A percentile compares a stretch with the other conserved stretches of the same genome.
These are phyloP conservation scores for Rhorus exstirpatorius DNA, from an alignment of 2,888 invertebrate species.

Conservation along the genomic window DNA sequence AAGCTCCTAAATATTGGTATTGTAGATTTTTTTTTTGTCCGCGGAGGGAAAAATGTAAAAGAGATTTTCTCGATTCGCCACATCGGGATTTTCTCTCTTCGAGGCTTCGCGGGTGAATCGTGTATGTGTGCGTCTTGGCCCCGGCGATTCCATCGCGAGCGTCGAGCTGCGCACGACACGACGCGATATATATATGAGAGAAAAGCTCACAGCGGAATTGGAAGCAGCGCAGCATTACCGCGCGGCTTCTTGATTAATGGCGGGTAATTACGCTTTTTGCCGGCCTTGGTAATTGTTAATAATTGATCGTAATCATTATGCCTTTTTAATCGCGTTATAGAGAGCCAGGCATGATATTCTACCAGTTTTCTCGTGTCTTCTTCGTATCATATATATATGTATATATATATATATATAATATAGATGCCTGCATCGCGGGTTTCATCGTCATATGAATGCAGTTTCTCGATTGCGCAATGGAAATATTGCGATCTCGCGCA, in stretches of 20 bases:
- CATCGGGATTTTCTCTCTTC: not conserved
- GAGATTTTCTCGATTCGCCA: no score
- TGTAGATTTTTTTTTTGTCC: not conserved
- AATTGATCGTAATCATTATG: slow-evolving; percentile 84
- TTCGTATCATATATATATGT: slow-evolving; percentile 10
- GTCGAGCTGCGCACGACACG: slow-evolving; percentile 36
- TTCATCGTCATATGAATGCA: slow-evolving; percentile 48
- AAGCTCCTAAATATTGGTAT: no score
- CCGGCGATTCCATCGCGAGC: slow-evolving; percentile 20
- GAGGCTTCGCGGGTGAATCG: not conserved
- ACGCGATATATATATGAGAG: no score
- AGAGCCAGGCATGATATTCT: slow-evolving; percentile 62
- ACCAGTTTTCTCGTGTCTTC: slow-evolving; percentile 33
- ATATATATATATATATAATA: slow-evolving; percentile 7
- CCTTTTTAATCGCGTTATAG: slow-evolving; percentile 84
- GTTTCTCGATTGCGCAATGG: slow-evolving; percentile 77
- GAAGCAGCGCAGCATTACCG: slow-evolving; percentile 67
- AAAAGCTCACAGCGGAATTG: slow-evolving; percentile 53
- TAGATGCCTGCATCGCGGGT: slow-evolving; percentile 16
- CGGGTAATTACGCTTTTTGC: slow-evolving; percentile 83
- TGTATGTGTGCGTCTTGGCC: no score
- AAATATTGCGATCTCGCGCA: slow-evolving; percentile 72
- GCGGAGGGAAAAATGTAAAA: not conserved
- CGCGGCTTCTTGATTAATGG: slow-evolving; percentile 82
- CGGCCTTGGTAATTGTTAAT: slow-evolving; percentile 83